Evolutionary conservation across 2,113 vertebrate species (phyloP).

Genomic region (Apodemus sylvaticus): DNA sequence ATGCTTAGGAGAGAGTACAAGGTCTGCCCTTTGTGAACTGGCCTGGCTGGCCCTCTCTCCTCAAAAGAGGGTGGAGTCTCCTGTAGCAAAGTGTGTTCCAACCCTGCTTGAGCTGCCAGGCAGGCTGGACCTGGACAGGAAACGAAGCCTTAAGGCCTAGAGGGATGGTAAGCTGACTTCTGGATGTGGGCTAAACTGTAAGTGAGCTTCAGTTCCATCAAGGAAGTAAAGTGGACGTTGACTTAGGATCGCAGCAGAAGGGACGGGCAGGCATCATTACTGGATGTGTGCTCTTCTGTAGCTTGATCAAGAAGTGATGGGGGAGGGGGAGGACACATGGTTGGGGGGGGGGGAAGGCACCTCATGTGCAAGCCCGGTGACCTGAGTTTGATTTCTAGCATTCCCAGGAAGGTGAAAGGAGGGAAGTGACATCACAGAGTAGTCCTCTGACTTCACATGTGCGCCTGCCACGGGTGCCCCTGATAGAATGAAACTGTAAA

Average conservation of each 20-base stretch:
- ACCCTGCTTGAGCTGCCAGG: neutral
- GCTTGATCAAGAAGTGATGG: neutral
- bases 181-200: neutral
- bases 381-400: neutral
- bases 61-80: neutral
- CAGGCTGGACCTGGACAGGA: slow-evolving; percentile 7
- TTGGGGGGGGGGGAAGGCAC: neutral
- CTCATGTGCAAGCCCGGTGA: neutral
- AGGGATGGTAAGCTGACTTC: neutral
- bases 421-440: neutral
- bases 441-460: neutral
- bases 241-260: neutral
- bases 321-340: neutral
- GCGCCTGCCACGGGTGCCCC: neutral
- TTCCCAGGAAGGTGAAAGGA: neutral
- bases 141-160: neutral
- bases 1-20: neutral
- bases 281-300: neutral
- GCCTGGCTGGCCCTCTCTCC: neutral
- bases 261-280: neutral
- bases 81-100: neutral
- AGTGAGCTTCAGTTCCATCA: neutral
- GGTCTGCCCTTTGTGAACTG: neutral
- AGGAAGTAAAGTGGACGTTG: neutral
- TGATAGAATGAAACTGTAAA: neutral